phyloP scores from a whole-genome alignment of 2,113 vertebrate genomes.

The Damaliscus lunatus region DNA sequence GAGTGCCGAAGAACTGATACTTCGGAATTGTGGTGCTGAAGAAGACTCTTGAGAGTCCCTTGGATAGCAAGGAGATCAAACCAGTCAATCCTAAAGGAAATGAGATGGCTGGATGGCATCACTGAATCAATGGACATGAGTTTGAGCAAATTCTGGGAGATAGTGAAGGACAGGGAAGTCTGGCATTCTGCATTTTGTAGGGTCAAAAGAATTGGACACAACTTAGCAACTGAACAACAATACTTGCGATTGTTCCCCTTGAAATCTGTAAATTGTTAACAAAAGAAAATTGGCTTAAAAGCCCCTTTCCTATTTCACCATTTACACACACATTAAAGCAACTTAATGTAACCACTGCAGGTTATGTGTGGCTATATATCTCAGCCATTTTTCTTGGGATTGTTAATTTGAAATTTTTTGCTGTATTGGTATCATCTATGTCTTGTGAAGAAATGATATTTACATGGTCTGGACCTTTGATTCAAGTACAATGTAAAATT shows the following conservation, averaged over 20 bases:
- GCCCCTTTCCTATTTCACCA: not conserved
- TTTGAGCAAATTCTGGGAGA: not conserved
- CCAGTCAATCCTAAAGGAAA: not conserved
- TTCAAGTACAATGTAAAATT: not conserved
- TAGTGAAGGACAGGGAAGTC: not conserved
- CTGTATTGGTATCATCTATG: not conserved
- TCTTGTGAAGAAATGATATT: not conserved
- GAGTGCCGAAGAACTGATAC: not conserved
- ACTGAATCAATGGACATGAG: not conserved
- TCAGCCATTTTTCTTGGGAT: not conserved
- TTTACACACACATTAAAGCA: not conserved
- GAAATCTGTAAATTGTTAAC: not conserved
- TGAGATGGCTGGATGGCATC: not conserved
- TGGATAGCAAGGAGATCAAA: not conserved
- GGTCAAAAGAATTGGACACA: not conserved
- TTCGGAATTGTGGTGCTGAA: not conserved
- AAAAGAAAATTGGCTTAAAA: not conserved
- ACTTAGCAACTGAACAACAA: not conserved
- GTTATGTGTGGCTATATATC: not conserved
- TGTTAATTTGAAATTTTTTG: not conserved
- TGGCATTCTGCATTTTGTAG: not conserved
- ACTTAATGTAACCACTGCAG: not conserved
- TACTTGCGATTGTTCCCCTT: not conserved
- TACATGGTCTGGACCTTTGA: not conserved
- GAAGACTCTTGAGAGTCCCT: not conserved